Percentiles rank a stretch among this genome's conserved stretches.
These are phyloP conservation scores for Paraescarpia echinospica DNA, from an alignment of 1,140 invertebrate genomes.

Conservation along the genomic window DNA sequence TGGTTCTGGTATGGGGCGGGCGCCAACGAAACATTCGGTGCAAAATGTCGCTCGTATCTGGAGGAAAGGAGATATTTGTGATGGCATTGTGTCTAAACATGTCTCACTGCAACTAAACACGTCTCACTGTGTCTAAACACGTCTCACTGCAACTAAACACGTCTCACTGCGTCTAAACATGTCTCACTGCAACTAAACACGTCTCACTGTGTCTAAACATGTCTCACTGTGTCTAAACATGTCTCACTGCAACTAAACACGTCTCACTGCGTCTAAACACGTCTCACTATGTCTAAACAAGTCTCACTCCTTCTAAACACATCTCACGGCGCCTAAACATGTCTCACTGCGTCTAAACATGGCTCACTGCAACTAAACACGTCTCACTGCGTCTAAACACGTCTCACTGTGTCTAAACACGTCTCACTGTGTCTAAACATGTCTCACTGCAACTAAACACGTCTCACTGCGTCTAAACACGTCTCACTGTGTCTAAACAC, in stretches of 20 bases:
- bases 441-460: neutral
- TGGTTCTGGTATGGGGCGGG: conserved; percentile 40
- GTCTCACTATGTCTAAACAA: neutral
- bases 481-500: neutral
- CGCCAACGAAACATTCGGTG: conserved; percentile 54
- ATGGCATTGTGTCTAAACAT: neutral
- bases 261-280: neutral
- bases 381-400: neutral
- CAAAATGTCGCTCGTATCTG: conserved; percentile 55
- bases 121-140: neutral
- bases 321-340: neutral
- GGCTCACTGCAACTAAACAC: neutral
- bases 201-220: neutral
- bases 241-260: neutral
- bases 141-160: neutral
- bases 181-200: neutral
- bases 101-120: neutral
- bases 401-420: too few species aligned
- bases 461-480: neutral
- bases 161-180: neutral
- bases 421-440: neutral
- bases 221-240: neutral
- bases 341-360: neutral
- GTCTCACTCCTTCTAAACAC: neutral
- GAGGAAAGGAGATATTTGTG: neutral